Evolutionary conservation across 2,888 invertebrate species (phyloP).

Genomic region (Pyralis farinalis): DNA sequence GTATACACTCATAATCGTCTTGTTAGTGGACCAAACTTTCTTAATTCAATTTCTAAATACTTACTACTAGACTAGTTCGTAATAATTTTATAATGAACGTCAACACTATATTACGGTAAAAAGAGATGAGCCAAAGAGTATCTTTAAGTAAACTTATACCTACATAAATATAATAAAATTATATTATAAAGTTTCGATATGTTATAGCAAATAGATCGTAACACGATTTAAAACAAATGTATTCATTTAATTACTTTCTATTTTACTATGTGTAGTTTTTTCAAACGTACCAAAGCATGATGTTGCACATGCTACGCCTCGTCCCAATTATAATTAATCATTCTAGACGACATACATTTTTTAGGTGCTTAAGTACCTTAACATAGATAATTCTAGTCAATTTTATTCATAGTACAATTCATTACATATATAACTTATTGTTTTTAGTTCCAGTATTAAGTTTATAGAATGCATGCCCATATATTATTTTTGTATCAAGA

Average conservation of each 20-base stretch:
- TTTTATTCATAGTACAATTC: conserved; percentile 34
- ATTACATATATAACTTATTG: conserved; percentile 10
- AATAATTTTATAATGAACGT: background rate
- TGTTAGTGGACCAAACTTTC: conserved; percentile 53
- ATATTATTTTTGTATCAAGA: background rate
- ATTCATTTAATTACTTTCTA: conserved; percentile 7
- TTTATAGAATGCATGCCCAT: conserved; percentile 1
- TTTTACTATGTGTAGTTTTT: background rate
- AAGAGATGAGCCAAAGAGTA: conserved; percentile 31
- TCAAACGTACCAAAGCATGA: background rate
- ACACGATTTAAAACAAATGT: conserved; percentile 16
- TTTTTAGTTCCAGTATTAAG: conserved; percentile 26
- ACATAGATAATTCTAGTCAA: conserved; percentile 58
- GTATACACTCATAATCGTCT: conserved; percentile 24
- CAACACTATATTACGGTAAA: conserved; percentile 7
- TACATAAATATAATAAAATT: background rate
- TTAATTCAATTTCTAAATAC: conserved; percentile 16
- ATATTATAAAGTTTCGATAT: no score
- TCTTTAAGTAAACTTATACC: background rate
- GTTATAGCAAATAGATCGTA: background rate
- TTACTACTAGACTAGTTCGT: conserved; percentile 4
- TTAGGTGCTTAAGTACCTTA: conserved; percentile 49
- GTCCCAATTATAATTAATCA: background rate
- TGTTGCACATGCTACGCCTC: background rate
- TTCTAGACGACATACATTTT: conserved; percentile 1